Evolutionary conservation across 2,888 invertebrate genomes (phyloP), one percentile per base, ranked within the genome.

Genomic region (Adineta ricciae): DNA sequence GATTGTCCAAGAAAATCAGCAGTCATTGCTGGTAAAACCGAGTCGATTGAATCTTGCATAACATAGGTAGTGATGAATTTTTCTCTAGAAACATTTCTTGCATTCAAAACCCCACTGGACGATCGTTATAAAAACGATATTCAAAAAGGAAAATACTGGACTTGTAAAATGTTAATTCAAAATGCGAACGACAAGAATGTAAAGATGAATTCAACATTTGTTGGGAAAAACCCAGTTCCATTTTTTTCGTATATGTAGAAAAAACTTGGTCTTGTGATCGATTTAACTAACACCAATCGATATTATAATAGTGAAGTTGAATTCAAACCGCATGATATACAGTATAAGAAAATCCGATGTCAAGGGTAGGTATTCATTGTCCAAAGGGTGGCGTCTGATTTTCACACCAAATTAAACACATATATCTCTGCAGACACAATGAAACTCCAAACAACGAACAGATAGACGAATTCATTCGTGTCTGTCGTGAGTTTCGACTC

Each of bases 221-320:
- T 19, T 64, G 19, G 32, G 19, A 16, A 19, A 32, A 64, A 64
- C 32, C 32, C 72, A 50, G 27, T 82, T 89, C 8, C 16, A 27
- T 16, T 64, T 32, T 36, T 14, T 27, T 0, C 27, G n/a, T n/a
- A 32, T 64, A 14, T 36, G 16, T 86, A 95, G 95, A 91, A 94
- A 32, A 95, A 94, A 89, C 91, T 99, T 86, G 98, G 98, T 0
- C 90, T 99, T 46, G 96, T 98, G 95, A 94, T 99, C 87, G 98
- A 99, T 91, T 92, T 99, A 87, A 98, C 99, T 0, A 96, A 97
- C 89, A 98, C 99, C 0, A 93, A 92, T 86, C 92, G 98, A 86
- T 99, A 97, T 91, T 99, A 99, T 90, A 93, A 95, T 88, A 94
- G 93, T 87, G 90, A 92, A n/a, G 93, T 93, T 86, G 92, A 99